Percentiles rank a stretch among this genome's conserved stretches.
These are phyloP conservation scores for Synergus laeviventris DNA, from an alignment of 2,888 invertebrate genomes.

Conservation along the genomic window DNA sequence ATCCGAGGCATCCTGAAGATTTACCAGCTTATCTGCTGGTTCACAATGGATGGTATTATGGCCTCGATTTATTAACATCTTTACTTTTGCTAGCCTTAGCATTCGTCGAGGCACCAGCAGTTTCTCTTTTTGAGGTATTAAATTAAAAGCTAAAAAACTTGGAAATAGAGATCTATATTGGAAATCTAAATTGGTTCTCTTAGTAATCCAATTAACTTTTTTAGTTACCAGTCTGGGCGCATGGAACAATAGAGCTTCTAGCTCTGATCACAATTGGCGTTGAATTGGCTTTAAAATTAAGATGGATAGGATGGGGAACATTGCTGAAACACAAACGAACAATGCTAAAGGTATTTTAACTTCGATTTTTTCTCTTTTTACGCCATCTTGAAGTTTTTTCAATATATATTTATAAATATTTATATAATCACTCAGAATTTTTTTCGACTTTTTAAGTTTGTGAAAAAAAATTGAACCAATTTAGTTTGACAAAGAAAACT, in stretches of 20 bases:
- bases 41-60: constrained; percentile 92
- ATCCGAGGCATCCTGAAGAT: constrained; percentile 88
- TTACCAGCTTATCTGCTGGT: constrained; percentile 91
- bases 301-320: constrained; percentile 92
- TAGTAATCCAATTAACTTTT: constrained; percentile 52
- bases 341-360: constrained; percentile 90
- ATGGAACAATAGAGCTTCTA: constrained; percentile 88
- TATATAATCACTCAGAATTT: no score
- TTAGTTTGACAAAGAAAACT: no score
- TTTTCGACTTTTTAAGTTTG: no score
- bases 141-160: not conserved
- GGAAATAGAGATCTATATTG: not conserved
- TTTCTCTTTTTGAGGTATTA: constrained; percentile 82
- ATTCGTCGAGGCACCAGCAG: constrained; percentile 88
- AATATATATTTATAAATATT: not conserved
- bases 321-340: constrained; percentile 90
- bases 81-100: constrained; percentile 86
- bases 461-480: no score
- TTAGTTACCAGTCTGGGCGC: constrained; percentile 86
- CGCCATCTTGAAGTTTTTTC: no score
- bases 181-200: constrained; percentile 7
- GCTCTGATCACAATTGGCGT: constrained; percentile 86
- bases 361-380: no score
- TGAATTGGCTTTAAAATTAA: constrained; percentile 86
- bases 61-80: constrained; percentile 87